Evolutionary conservation across 2,888 invertebrate genomes (phyloP), one percentile per base, ranked within the genome.

Genomic region (Ganaspis brasiliensis): DNA sequence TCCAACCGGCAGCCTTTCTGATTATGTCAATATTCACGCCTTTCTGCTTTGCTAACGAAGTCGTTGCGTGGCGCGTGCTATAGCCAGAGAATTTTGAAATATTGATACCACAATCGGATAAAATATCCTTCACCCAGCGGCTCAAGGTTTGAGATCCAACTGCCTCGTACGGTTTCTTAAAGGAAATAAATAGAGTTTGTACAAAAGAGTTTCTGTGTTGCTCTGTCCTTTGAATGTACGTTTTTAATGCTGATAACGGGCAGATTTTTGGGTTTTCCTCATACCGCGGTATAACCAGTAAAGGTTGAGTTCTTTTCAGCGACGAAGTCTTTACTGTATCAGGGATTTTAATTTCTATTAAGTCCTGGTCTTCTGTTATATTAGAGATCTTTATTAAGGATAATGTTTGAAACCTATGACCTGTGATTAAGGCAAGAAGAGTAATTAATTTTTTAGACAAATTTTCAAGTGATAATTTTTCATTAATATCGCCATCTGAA

Each of bases 271-370:
- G 59, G 1, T 79, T 71, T 8, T 56, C 21, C 21, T 49, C 31
- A 14, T 72, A 78, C 3, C 70, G 70, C 0, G 73, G 76, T 14
- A 80, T 75, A 14, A 79, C 37, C 14, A 82, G 16, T 3, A 75
- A 35, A 16, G 75, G 76, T 57, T 79, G 79, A 21, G 56, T 49
- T 59, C 49, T 75, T 10, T 76, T 75, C 16, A 56, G 56, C 4
- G 72, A 71, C 16, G 78, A 79, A n/a, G 78, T 79, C 49, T 79
- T 81, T 2, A 81, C 40, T 9, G 56, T 14, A 21, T 75, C 76
- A 2, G 79, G 75, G 14, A 81, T 78, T 21, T 77, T 59, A 6
- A 76, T 76, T 31, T 35, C 6, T n/a, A 59, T 59, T 9, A n/a
- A 14, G 9, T 35, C 35, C 2, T 26, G 2, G 0, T 31, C 59